Conservation (phyloP, 1,140 invertebrate genomes). For the Drosophila persimilis region DNA sequence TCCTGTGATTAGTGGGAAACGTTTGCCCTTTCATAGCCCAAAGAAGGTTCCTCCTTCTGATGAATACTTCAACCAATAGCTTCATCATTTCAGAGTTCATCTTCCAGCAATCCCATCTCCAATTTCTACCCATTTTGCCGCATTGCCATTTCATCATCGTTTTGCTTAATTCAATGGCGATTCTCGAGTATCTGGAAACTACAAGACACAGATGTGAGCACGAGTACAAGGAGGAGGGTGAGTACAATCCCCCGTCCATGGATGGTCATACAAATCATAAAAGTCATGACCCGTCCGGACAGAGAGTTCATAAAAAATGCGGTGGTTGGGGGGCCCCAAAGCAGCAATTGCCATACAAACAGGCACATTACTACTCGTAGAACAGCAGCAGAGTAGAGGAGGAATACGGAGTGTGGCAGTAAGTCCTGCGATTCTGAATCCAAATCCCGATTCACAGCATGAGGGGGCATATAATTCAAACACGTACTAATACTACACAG, state of each 20-base stretch:
- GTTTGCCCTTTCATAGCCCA: too few species aligned
- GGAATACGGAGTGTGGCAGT: not conserved
- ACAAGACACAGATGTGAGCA: constrained; percentile 54
- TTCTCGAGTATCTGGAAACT: constrained; percentile 52
- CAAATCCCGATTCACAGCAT: constrained; percentile 59
- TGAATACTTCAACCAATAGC: not conserved
- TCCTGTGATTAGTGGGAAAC: too few species aligned
- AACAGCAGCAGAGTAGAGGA: constrained; percentile 6
- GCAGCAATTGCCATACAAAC: constrained; percentile 76
- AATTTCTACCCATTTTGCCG: constrained; percentile 31
- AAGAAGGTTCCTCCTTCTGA: not conserved
- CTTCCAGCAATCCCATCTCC: not conserved
- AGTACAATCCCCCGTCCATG: not conserved
- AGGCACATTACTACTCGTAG: constrained; percentile 66
- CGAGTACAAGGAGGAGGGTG: constrained; percentile 16
- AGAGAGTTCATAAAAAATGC: constrained; percentile 75
- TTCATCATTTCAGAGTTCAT: not conserved
- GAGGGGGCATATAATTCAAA: constrained; percentile 76
- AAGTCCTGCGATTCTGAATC: constrained; percentile 6
- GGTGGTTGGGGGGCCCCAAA: constrained; percentile 29
- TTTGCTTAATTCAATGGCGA: constrained; percentile 70
- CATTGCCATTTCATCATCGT: constrained; percentile 59
- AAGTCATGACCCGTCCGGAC: constrained; percentile 59
- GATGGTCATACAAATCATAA: constrained; percentile 70
- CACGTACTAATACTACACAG: constrained; percentile 63